Base-by-base conservation (phyloP, 1,140 invertebrate species). In the Drosophila baimaii region DNA sequence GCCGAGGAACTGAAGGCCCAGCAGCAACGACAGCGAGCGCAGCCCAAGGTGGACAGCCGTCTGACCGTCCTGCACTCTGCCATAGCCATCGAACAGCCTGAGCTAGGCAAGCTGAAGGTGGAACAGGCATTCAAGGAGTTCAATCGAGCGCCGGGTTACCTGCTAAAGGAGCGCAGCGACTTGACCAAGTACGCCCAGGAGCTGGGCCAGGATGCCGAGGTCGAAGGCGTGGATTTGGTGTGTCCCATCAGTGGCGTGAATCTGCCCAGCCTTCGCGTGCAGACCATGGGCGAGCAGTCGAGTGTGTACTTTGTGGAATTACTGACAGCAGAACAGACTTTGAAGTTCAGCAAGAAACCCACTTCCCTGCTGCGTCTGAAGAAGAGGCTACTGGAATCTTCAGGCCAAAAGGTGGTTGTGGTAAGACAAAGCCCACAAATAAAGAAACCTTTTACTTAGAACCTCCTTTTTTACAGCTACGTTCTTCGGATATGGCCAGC, bases 31-130 rank as follows among this genome's bases (percentile, higher is more conserved):
- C 66, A 72, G 12, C 47, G 66, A 12, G 57, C 58, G 5, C 84
- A 86, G 43, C 89, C 90, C 2, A 92, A 92, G 43, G 86, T 92
- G 6, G 91, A 92, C 52, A 91, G 82, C 43, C 89, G 91, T 2
- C 25, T 91, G n/a, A 79, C 35, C 25, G 77, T 91, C 8, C 47
- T 92, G n/a, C 68, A 75, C 2, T 62, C 81, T 0, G 81, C 81
- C 2, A 70, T 83, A 5, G 73, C 85, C 21, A 91, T 92, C 10
- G 91, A 92, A 27, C 72, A 91, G 33, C 80, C 82, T 9, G 35
- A 31, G 0, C 68, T 66, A 19, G 41, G 57, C 0, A 63, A 73
- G 5, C 12, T 78, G 7, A 71, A 58, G n/a, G 23, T 25, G 9
- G 54, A 78, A 21, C 63, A 72, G n/a, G 63, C 66, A 1, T 89